Conservation (phyloP, 2,888 invertebrate genomes). For the Amphipyra berbera region DNA sequence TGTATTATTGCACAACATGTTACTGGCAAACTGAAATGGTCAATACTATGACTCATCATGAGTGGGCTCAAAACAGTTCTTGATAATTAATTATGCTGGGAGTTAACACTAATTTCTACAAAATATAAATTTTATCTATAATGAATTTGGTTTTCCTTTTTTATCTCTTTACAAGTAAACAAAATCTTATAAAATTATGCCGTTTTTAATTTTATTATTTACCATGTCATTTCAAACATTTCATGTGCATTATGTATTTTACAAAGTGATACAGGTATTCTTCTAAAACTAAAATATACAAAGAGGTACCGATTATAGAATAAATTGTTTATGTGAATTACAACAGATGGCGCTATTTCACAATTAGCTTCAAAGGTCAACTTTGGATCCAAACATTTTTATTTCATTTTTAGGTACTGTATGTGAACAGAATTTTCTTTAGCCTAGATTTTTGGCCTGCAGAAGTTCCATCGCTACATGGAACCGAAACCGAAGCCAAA, state of each 20-base stretch:
- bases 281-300: slow-evolving; percentile 31
- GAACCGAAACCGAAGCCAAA: no score
- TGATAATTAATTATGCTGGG: background rate
- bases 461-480: no score
- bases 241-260: slow-evolving; percentile 16
- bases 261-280: slow-evolving; percentile 18
- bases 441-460: no score
- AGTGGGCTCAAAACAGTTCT: slow-evolving; percentile 11
- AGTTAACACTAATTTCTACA: slow-evolving; percentile 5
- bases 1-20: slow-evolving; percentile 21
- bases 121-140: slow-evolving; percentile 5
- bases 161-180: slow-evolving; percentile 14
- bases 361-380: background rate
- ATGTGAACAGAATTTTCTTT: no score
- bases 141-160: slow-evolving; percentile 2
- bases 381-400: background rate
- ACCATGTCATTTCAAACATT: slow-evolving; percentile 22
- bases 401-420: no score
- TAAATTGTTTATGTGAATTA: slow-evolving; percentile 21
- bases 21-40: slow-evolving; percentile 1
- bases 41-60: slow-evolving; percentile 27
- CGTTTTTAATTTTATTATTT: slow-evolving; percentile 32
- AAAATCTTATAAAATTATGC: slow-evolving; percentile 42
- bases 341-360: background rate
- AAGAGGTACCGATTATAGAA: slow-evolving; percentile 32